A percentile compares a stretch with the other conserved stretches of the same genome.
Conservation (phyloP, 2,113 vertebrate species). For the Chamaea fasciata region DNA sequence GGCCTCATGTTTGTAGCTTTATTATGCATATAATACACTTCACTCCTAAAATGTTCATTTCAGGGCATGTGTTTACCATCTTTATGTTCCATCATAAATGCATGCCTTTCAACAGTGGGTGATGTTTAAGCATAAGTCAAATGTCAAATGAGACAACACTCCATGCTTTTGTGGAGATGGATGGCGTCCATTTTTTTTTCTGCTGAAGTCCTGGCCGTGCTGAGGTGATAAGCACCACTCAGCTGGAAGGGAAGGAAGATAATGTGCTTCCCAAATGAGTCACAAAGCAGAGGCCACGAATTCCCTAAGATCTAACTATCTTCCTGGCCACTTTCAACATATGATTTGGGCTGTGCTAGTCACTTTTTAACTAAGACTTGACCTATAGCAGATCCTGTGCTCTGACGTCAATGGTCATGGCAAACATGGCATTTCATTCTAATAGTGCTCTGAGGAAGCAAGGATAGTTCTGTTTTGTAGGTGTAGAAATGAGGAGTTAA, state of each 20-base stretch:
- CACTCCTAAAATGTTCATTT: not conserved
- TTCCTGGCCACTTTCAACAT: not conserved
- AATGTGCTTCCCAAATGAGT: not conserved
- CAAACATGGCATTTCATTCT: not conserved
- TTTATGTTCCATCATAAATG: conserved; percentile 29
- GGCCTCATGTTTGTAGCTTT: not conserved
- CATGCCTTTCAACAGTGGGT: not conserved
- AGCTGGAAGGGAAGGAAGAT: not conserved
- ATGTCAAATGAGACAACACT: not conserved
- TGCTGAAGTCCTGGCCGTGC: not conserved
- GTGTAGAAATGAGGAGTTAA: not conserved
- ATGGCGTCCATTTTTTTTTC: not conserved
- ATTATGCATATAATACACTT: not conserved
- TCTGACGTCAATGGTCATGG: not conserved
- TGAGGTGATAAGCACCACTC: not conserved
- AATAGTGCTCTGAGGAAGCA: not conserved
- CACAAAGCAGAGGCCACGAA: not conserved
- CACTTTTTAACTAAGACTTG: not conserved
- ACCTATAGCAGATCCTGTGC: not conserved
- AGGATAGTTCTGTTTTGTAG: not conserved
- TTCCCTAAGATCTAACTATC: not conserved
- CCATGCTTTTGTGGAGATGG: not conserved
- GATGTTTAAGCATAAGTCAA: not conserved
- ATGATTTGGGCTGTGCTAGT: not conserved
- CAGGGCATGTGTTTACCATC: not conserved